Evolutionary conservation across 2,113 vertebrate species (phyloP), one percentile per base, ranked within the genome.

Genomic region (Micronycteris hirsuta): DNA sequence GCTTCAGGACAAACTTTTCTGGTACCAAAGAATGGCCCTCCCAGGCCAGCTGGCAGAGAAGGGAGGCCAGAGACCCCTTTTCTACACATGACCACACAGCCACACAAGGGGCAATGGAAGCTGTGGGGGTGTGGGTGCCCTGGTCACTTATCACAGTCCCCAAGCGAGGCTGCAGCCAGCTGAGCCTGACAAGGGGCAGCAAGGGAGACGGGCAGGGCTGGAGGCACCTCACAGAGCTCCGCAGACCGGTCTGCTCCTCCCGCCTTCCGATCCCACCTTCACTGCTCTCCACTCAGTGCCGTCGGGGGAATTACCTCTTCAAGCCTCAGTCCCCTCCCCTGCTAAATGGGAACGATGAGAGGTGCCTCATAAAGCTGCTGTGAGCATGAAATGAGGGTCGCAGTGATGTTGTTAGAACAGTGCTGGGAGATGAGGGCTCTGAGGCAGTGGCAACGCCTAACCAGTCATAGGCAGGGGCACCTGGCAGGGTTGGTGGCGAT

Each of bases 61-160:
- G 31, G 36, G 31, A 47, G 52, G 8, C 36, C 15, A 13, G 13
- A 58, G 74, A 65, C 31, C 54, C 45, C 81, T 28, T 86, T 12
- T 56, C 24, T 33, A 54, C 63, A 47, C 20, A 68, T 20, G 5
- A 11, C 17, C 74, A 31, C 73, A 20, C 7, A 13, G 16, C 45
- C 36, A 33, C 0, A 0, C 38, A 7, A 3, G 17, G 11, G 65
- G 28, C 65, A 4, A 2, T 7, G 36, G 17, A 31, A 8, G 26
- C 24, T 2, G 1, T 73, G 47, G 33, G 31, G 26, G 33, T n/a
- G 41, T 22, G 58, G 28, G 58, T 15, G 16, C 47, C 36, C 58
- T 52, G n/a, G 17, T 47, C 36, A 56, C 7, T n/a, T 4, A 22
- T 61, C 38, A 70, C 22, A 45, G 9, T 45, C 41, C 31, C 36